Base-by-base conservation (phyloP, 1,140 invertebrate genomes). In the Cyclargus thomasi region DNA sequence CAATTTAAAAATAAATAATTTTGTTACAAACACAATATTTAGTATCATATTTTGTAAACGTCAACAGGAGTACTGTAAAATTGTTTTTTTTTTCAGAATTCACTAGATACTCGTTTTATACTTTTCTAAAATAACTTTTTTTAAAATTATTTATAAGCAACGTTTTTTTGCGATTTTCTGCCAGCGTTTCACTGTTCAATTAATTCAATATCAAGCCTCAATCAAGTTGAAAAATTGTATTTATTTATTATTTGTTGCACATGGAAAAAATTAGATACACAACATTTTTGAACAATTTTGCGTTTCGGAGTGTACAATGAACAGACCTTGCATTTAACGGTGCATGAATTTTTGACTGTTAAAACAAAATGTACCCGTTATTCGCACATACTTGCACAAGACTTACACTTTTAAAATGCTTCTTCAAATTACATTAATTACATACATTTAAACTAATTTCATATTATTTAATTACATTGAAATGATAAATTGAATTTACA, bases 291-390 rank as follows among this genome's bases (percentile, higher is more conserved):
- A 29, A 8, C 29, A 5, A 29, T 4, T 29, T 29, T 29, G 4
- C 29, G 29, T 29, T 8, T 29, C 29, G 29, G 29, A 29, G 8
- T 7, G 29, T 29, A 29, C 29, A 29, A 29, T 29, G 5, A 29
- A 29, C 29, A 8, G 29, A 53, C n/a, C n/a, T 17, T 17, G 53
- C 53, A 55, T 55, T 53, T 53, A 53, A 16, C n/a, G 18, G 18
- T 55, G n/a, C n/a, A 55, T 17, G 53, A 17, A 55, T 55, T 55
- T 55, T n/a, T 55, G n/a, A 55, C 53, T n/a, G 53, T 55, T 55
- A 55, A 18, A 55, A 55, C 53, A 55, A n/a, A n/a, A 8, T 29
- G 5, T 29, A 29, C 29, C 5, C 29, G 29, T 4, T 29, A 29
- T 29, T 29, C 7, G 18, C n/a, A 18, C 17, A 6, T 17, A 59